Evolutionary conservation across 2,797 vertebrate species (phyloP), one percentile per base, ranked within the genome.

Genomic region (Labroides dimidiatus): DNA sequence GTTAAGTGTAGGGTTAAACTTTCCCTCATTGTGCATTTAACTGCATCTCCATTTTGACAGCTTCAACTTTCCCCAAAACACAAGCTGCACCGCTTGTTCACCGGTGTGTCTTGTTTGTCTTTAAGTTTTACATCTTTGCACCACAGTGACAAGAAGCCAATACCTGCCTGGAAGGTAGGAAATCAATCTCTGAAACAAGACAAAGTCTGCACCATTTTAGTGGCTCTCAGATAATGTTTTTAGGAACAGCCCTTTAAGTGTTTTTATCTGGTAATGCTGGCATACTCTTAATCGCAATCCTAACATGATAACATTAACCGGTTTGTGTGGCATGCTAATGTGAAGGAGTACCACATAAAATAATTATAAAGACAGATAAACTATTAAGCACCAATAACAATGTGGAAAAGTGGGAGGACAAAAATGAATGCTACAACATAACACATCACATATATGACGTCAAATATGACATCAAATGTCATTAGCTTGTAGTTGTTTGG

Each of bases 61-160:
- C 14, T 42, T 4, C 36, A 56, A 27, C 37, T 21, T 44, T 44
- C 16, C 41, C 36, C 41, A 45, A 37, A 45, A 39, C 9, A 51
- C 27, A 47, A 53, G 36, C 19, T 36, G 41, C n/a, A 53, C 24
- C 13, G 33, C 56, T 43, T 37, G 13, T 69, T 45, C 17, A 17
- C 5, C 43, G 48, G 45, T 49, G 44, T 20, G 20, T 36, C 17
- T 24, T 43, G 11, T 69, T 33, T 52, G 39, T 49, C 45, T 49
- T 48, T 23, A 2, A 16, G 43, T 23, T 44, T 42, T 41, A 19
- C 24, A 64, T 61, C 33, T 61, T 6, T 49, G 13, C 37, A 43
- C 21, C 10, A 9, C 19, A 21, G 61, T 64, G 61, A 43, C 48
- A 42, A 21, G 39, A 52, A 52, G 49, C 39, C 57, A 41, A 64